Conservation (phyloP, 2,797 vertebrate species). For the Falco rusticolus region DNA sequence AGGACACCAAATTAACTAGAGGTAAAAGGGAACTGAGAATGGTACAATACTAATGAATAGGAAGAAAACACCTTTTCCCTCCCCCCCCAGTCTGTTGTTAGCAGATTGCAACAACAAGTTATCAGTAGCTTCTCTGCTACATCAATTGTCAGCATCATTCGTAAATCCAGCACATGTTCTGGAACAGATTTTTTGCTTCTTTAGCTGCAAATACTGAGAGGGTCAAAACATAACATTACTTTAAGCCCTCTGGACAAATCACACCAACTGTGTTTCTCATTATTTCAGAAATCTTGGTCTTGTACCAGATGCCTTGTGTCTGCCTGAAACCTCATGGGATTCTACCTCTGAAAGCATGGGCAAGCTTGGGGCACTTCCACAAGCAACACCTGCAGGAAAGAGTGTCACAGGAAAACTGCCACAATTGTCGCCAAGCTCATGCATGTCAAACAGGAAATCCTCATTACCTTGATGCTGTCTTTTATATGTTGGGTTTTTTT, state of each 20-base stretch:
- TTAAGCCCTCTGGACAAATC: neutral
- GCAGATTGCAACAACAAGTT: slow-evolving; percentile 33
- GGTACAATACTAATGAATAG: neutral
- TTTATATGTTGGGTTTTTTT: neutral
- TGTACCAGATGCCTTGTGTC: neutral
- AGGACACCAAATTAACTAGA: neutral
- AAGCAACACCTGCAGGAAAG: slow-evolving; percentile 32
- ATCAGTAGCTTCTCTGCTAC: neutral
- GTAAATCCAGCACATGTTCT: neutral
- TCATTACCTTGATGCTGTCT: neutral
- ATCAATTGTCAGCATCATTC: neutral
- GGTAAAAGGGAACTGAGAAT: neutral
- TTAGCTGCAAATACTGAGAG: neutral
- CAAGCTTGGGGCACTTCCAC: neutral
- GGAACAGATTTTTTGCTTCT: neutral
- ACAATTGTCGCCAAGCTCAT: neutral
- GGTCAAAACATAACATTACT: neutral
- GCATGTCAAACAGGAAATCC: neutral
- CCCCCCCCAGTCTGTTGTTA: neutral
- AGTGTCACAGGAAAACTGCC: neutral
- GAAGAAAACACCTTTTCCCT: neutral
- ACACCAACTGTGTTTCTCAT: neutral
- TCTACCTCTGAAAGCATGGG: neutral
- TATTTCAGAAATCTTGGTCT: neutral
- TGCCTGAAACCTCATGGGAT: neutral